A percentile compares a stretch with the other conserved stretches of the same genome.
Conservation (phyloP, 2,888 invertebrate species). For the Agrochola lota region DNA sequence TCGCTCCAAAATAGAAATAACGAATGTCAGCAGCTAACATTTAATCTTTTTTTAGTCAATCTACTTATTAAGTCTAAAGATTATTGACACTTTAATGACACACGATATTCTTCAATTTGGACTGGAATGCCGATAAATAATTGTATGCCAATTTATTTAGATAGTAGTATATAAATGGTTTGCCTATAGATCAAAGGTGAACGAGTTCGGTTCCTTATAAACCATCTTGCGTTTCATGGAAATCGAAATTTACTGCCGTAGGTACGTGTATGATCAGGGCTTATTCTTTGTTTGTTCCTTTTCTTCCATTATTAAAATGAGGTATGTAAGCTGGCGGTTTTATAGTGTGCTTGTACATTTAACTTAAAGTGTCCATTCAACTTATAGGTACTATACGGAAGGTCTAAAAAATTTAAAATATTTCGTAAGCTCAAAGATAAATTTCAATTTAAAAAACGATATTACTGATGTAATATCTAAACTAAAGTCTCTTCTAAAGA, state of each 20-base stretch:
- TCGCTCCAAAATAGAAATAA: conserved; percentile 10
- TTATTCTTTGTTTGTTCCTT: conserved; percentile 14
- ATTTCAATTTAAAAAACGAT: not conserved
- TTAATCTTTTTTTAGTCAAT: conserved; percentile 25
- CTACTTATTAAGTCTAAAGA: conserved; percentile 17
- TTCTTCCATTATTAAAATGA: conserved; percentile 26
- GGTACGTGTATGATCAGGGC: conserved; percentile 32
- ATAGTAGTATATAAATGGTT: conserved; percentile 43
- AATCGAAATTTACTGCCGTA: conserved; percentile 48
- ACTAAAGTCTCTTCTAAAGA: not conserved
- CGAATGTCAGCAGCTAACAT: conserved; percentile 30
- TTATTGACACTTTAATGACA: conserved; percentile 47
- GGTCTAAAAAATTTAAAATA: not conserved
- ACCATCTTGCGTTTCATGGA: conserved; percentile 46
- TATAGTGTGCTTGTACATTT: not conserved
- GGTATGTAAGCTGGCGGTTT: not conserved
- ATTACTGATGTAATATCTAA: not conserved
- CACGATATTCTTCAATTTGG: conserved; percentile 39
- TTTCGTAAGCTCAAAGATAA: not conserved
- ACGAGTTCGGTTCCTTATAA: conserved; percentile 40
- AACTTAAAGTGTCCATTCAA: not conserved
- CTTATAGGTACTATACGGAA: not conserved
- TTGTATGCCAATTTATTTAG: conserved; percentile 46
- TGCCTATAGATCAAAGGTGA: conserved; percentile 56
- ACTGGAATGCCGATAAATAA: conserved; percentile 46